Percentiles rank a stretch among this genome's conserved stretches.
These are phyloP conservation scores for Bombus ignitus DNA, from an alignment of 1,140 invertebrate genomes.

Conservation along the genomic window DNA sequence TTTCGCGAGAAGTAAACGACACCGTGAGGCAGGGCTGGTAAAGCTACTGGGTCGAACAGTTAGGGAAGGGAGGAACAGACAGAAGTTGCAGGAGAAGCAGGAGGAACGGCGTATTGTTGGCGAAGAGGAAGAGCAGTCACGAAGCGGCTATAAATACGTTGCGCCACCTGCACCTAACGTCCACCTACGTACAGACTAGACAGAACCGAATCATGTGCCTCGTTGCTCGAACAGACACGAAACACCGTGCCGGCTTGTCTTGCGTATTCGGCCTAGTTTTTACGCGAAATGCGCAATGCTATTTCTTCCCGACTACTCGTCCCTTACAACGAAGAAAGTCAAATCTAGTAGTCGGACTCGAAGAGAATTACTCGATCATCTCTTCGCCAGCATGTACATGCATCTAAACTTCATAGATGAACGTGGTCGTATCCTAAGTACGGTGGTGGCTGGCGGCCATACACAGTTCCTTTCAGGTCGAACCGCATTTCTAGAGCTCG, in stretches of 20 bases:
- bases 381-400: too few relatives aligned
- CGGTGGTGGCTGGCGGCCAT: too few relatives aligned
- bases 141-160: conserved; percentile 81
- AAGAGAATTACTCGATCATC: too few relatives aligned
- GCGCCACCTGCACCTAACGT: conserved; percentile 81
- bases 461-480: not conserved
- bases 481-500: not conserved
- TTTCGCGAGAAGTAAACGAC: conserved; percentile 38
- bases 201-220: conserved; percentile 62
- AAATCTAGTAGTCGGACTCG: too few relatives aligned
- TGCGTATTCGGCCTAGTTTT: conserved; percentile 4
- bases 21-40: not conserved
- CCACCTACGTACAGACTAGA: conserved; percentile 71
- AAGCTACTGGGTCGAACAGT: not conserved
- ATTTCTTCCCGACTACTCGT: not conserved
- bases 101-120: conserved; percentile 66
- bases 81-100: conserved; percentile 49
- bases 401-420: too few relatives aligned
- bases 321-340: too few relatives aligned
- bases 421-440: too few relatives aligned
- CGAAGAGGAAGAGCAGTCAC: conserved; percentile 81
- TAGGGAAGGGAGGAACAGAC: conserved; percentile 44
- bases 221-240: conserved; percentile 43
- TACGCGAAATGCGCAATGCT: not conserved
- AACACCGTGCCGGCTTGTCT: conserved; percentile 15